phyloP scores from a whole-genome alignment of 2,888 invertebrate species.

The Miltochrista miniata region DNA sequence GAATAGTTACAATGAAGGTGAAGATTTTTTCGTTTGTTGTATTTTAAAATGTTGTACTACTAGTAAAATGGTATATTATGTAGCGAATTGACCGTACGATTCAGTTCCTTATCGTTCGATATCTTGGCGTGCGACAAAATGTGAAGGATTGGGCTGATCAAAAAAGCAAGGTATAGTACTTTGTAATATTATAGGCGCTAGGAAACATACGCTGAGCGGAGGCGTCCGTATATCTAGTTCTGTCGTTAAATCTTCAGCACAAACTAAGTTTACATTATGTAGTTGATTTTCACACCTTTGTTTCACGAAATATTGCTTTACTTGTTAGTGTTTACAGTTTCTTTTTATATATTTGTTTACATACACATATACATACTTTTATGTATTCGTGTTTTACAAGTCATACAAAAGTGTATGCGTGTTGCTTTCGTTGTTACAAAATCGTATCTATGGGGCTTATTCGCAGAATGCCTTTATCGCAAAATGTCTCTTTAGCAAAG shows the following conservation, averaged over 20 bases:
- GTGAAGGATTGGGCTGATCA: no score
- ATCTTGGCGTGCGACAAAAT: no score
- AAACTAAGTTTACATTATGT: constrained; percentile 37
- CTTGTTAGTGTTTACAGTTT: constrained; percentile 57
- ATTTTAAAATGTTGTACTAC: not conserved
- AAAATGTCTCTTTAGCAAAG: no score
- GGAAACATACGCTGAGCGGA: constrained; percentile 17
- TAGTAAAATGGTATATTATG: no score
- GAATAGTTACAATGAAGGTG: constrained; percentile 25
- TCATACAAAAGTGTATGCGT: constrained; percentile 47
- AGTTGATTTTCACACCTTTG: constrained; percentile 33
- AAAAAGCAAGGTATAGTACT: not conserved
- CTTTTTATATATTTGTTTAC: constrained; percentile 41
- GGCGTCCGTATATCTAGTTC: constrained; percentile 15
- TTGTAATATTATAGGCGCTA: constrained; percentile 14
- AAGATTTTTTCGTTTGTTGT: constrained; percentile 18
- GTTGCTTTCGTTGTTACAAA: constrained; percentile 42
- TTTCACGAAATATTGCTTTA: constrained; percentile 44
- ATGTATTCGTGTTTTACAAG: constrained; percentile 46
- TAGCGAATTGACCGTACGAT: no score
- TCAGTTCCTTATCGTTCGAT: no score
- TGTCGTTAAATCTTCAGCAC: constrained; percentile 40
- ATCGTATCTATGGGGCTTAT: constrained; percentile 26
- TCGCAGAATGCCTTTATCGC: no score
- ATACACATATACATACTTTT: constrained; percentile 27